These are phyloP conservation scores for Eilema caniola DNA, from an alignment of 2,888 invertebrate species.

Conservation along the genomic window DNA sequence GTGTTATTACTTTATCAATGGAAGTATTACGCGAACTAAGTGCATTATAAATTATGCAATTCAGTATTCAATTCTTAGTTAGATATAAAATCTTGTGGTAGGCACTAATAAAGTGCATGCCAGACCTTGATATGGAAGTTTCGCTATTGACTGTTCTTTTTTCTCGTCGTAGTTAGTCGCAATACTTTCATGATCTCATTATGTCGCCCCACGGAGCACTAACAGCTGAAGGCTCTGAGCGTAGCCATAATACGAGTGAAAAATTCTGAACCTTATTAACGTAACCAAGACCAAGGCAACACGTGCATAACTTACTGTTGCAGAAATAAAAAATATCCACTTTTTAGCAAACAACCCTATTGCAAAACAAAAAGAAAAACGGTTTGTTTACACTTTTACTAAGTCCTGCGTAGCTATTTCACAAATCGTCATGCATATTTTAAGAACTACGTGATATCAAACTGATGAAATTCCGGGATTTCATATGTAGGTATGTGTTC, in stretches of 20 bases:
- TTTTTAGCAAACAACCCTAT: background rate
- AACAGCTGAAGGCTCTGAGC: background rate
- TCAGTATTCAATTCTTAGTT: constrained; percentile 14
- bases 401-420: background rate
- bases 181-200: constrained; percentile 13
- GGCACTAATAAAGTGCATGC: background rate
- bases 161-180: background rate
- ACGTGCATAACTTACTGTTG: background rate
- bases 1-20: too few species aligned
- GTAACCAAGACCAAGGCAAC: background rate
- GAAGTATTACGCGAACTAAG: too few species aligned
- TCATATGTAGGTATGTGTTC: constrained; percentile 18
- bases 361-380: background rate
- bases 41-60: background rate
- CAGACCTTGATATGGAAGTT: background rate
- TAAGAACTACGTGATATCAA: background rate
- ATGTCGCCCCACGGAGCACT: background rate
- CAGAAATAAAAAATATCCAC: background rate
- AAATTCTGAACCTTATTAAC: constrained; percentile 11
- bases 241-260: background rate
- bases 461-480: constrained; percentile 16
- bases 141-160: background rate
- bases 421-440: constrained; percentile 7
- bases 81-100: background rate
- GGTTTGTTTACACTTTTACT: constrained; percentile 7